Evolutionary conservation across 1,140 invertebrate genomes (phyloP).

Genomic region (Brevipalpus yothersi): DNA sequence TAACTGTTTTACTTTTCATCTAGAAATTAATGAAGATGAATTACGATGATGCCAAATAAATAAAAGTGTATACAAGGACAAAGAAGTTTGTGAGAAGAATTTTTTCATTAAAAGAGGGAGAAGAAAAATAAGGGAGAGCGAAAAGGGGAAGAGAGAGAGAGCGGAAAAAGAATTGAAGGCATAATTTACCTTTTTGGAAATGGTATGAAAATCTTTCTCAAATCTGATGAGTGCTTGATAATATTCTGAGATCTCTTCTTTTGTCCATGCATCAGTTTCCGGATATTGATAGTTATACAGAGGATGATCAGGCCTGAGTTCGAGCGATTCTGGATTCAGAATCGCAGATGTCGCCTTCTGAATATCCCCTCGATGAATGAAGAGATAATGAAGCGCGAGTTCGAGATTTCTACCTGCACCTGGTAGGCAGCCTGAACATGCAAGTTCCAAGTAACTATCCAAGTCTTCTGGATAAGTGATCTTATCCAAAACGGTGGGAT

Average conservation of each 20-base stretch:
- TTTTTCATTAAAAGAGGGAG: not conserved
- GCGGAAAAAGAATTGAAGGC: not conserved
- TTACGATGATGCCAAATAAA: not conserved
- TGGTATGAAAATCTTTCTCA: conserved; percentile 78
- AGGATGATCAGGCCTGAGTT: conserved; percentile 42
- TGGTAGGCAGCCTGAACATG: conserved; percentile 28
- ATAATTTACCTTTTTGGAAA: conserved; percentile 48
- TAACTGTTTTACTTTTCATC: conserved; percentile 56
- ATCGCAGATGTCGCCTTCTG: conserved; percentile 59
- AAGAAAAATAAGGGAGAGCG: not conserved
- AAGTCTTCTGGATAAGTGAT: conserved; percentile 11
- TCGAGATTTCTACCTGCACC: conserved; percentile 76
- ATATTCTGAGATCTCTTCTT: conserved; percentile 62
- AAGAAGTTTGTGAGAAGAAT: too few relatives aligned
- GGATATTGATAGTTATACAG: conserved; percentile 41
- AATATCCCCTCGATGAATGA: conserved; percentile 60
- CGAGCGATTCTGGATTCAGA: conserved; percentile 39
- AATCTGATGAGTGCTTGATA: conserved; percentile 58
- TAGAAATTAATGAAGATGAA: conserved; percentile 3
- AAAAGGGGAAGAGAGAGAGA: not conserved
- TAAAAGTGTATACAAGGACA: not conserved
- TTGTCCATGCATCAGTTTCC: conserved; percentile 52
- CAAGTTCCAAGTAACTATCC: conserved; percentile 44
- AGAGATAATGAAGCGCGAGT: conserved; percentile 67
- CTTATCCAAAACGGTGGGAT: conserved; percentile 3